Evolutionary conservation across 2,797 vertebrate species (phyloP), one percentile per base, ranked within the genome.

Genomic region (Orestias chungarensis): DNA sequence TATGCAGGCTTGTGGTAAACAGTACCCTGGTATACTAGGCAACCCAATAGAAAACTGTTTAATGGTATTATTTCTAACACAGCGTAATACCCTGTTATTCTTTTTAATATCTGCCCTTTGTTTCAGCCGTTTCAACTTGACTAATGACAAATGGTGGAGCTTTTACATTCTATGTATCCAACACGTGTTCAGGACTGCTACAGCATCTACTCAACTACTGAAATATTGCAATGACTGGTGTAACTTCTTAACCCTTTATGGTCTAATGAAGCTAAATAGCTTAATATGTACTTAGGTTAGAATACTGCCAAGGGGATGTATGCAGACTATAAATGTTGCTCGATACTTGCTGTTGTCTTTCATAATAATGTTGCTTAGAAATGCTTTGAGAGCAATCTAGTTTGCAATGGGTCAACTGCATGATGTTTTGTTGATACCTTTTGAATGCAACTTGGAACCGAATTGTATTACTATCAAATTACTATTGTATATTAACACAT

Each of bases 1-100:
- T 49, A 55, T 42, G 65, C 80, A 74, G 74, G 70, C 64, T 61
- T 69, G 72, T 68, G 67, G 71, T 68, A 73, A 84, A 88, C 79
- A 89, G 74, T 69, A 76, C 79, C 65, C 61, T 70, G 23, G 43
- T 62, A 61, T 74, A 69, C 78, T 14, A 47, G 43, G 44, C 54
- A 42, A 59, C 55, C 31, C 31, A 59, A 59, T 20, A 11, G 7
- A n/a, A 62, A 17, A 29, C 35, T 17, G 10, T 52, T n/a, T 8
- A 15, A 12, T 44, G 38, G 50, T 61, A 44, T 20, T 55, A 29
- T 25, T 17, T 69, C 20, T 59, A n/a, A 40, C 20, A 52, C 12
- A 66, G 46, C 4, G 50, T 73, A 33, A 12, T 4, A 31, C 11
- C 23, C 12, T 23, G 25, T 15, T 6, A 15, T 23, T 14, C 23